Evolutionary conservation across 2,113 vertebrate species (phyloP).

Genomic region (Empidonax alnorum): DNA sequence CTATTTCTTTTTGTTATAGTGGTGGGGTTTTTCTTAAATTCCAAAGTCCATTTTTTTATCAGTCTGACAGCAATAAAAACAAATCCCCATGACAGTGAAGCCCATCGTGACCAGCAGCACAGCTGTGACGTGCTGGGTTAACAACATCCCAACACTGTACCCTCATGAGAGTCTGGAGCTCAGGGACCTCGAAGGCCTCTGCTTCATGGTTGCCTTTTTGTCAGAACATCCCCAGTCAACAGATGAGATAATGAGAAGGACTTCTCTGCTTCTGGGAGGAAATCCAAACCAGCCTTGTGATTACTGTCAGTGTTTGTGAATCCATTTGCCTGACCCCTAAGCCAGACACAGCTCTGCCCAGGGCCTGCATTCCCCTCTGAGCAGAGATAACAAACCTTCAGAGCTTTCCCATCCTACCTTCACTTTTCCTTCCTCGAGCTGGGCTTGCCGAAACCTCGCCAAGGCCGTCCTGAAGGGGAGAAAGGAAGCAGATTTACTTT

Average conservation of each 20-base stretch:
- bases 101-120: not conserved
- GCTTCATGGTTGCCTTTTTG: not conserved
- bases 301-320: not conserved
- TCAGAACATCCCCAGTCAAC: not conserved
- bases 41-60: not conserved
- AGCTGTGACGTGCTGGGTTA: not conserved
- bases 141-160: rapidly evolving
- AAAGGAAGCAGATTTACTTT: not conserved
- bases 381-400: not conserved
- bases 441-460: slow-evolving; percentile 95
- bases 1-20: not conserved
- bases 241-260: not conserved
- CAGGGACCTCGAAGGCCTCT: not conserved
- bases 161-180: not conserved
- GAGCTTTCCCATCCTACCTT: slow-evolving; percentile 78
- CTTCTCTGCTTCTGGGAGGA: not conserved
- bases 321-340: rapidly evolving
- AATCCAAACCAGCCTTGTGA: not conserved
- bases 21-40: rapidly evolving
- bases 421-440: slow-evolving; percentile 94
- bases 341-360: not conserved
- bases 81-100: no score
- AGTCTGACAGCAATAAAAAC: not conserved
- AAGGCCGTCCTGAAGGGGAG: slow-evolving; percentile 88
- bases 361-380: not conserved